phyloP scores from a whole-genome alignment of 1,140 invertebrate genomes.

The Archegozetes longisetosus region DNA sequence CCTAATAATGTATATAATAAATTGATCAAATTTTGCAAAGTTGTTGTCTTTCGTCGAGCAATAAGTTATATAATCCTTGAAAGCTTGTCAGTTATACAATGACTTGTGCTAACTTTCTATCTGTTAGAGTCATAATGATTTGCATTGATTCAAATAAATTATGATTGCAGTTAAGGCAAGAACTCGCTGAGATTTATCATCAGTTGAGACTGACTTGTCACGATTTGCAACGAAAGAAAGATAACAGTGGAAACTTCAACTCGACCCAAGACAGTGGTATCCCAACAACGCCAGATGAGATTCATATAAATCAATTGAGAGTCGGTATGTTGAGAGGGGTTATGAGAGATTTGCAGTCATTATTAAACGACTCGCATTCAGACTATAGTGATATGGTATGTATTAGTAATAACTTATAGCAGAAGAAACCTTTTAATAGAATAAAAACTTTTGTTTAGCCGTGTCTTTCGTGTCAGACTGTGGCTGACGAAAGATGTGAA shows the following conservation, averaged over 20 bases:
- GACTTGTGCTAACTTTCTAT: neutral
- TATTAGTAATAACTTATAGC: neutral
- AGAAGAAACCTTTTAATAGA: no score
- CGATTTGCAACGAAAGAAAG: slow-evolving; percentile 25
- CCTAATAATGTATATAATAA: neutral
- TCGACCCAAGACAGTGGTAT: slow-evolving; percentile 21
- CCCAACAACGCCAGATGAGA: slow-evolving; percentile 7
- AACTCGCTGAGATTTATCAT: slow-evolving; percentile 33
- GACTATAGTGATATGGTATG: neutral
- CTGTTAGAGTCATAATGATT: no score
- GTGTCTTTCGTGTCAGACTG: slow-evolving; percentile 12
- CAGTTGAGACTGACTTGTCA: slow-evolving; percentile 31
- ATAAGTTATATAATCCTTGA: no score
- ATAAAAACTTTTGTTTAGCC: neutral
- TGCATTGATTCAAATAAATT: neutral
- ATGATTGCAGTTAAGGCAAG: slow-evolving; percentile 34
- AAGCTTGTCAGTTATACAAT: neutral
- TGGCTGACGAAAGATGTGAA: slow-evolving; percentile 12
- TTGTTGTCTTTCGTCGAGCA: no score
- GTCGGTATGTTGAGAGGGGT: neutral
- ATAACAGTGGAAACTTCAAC: slow-evolving; percentile 9
- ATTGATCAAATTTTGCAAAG: neutral
- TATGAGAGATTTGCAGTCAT: neutral
- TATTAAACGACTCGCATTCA: slow-evolving; percentile 5
- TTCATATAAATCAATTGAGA: neutral